Evolutionary conservation across 1,140 invertebrate genomes (phyloP), one percentile per base, ranked within the genome.

Genomic region (Oryctes rhinoceros): DNA sequence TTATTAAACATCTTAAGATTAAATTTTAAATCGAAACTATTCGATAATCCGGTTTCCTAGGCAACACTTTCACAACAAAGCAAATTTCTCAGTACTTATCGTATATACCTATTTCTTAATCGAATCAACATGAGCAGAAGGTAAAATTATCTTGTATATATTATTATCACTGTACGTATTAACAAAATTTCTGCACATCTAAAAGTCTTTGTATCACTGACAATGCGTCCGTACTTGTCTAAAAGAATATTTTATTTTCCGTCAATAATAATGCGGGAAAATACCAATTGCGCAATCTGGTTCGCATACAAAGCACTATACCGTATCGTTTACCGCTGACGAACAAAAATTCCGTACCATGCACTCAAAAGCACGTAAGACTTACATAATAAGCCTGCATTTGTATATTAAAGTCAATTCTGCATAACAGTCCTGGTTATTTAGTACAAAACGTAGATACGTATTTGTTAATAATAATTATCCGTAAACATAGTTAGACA

Each of bases 321-420:
- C 18, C 65, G n/a, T 59, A 18, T 18, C 53, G 53, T 59, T 59
- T 59, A 59, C 53, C 15, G 53, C 65, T 71, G 65, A 71, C 20
- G 24, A 24, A 71, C 20, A 59, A 71, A 71, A 71, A 71, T 35
- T 15, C 65, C 65, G 65, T 71, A 71, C 65, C 65, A 35, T 35
- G 65, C 65, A 71, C 65, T 71, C 20, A 11, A 20, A 71, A 30
- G 65, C 65, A 71, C 65, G 65, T 24, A 37, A 71, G 35, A 71
- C 65, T 71, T 71, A 71, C 65, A 71, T 71, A 71, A 71, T 71
- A 71, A 71, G 18, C 65, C 30, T 24, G 18, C 24, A 67, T 71
- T 30, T 71, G 11, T 71, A 35, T 71, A 9, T 24, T 71, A 71
- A 24, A 18, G 24, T n/a, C 53, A 44, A 59, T 59, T 35, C 24